Conservation (phyloP, 2,797 vertebrate genomes). For the Sternarchorhynchus goeldii region DNA sequence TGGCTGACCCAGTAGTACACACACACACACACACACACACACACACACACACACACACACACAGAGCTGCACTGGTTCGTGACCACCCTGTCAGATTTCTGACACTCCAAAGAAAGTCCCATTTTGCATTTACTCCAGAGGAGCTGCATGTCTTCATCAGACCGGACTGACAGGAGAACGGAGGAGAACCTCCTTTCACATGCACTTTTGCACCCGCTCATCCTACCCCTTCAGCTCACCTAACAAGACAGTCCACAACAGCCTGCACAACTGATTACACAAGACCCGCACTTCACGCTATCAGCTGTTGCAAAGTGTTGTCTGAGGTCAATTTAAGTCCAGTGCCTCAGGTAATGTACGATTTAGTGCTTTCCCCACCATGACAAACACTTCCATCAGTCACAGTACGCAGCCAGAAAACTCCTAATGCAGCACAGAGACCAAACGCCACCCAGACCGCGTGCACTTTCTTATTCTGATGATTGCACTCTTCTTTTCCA, state of each 20-base stretch:
- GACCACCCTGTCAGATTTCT: conserved; percentile 50
- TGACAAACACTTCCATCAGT: conserved; percentile 29
- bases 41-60: conserved; percentile 12
- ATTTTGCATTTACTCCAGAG: conserved; percentile 45
- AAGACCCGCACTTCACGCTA: conserved; percentile 14
- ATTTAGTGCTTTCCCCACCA: conserved; percentile 15
- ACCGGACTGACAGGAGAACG: conserved; percentile 55
- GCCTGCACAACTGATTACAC: conserved; percentile 29
- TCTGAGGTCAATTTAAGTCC: conserved; percentile 8
- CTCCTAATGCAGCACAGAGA: conserved; percentile 4
- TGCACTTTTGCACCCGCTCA: conserved; percentile 12
- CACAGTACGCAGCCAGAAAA: conserved; percentile 10
- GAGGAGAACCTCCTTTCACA: conserved; percentile 37
- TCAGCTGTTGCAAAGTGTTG: neutral
- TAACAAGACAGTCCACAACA: conserved; percentile 36
- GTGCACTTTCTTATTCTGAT: conserved; percentile 3
- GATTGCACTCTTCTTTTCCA: conserved; percentile 3
- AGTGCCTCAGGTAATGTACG: conserved; percentile 29
- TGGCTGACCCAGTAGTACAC: conserved; percentile 16
- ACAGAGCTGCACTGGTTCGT: conserved; percentile 43
- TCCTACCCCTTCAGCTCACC: conserved; percentile 19
- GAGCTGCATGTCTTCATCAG: conserved; percentile 51
- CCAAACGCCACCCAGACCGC: neutral
- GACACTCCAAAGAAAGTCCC: conserved; percentile 53
- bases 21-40: conserved; percentile 26